Percentiles rank a stretch among this genome's conserved stretches.
Evolutionary conservation across 2,888 invertebrate species (phyloP).

Genomic region (Chrysotoxum bicinctum): DNA sequence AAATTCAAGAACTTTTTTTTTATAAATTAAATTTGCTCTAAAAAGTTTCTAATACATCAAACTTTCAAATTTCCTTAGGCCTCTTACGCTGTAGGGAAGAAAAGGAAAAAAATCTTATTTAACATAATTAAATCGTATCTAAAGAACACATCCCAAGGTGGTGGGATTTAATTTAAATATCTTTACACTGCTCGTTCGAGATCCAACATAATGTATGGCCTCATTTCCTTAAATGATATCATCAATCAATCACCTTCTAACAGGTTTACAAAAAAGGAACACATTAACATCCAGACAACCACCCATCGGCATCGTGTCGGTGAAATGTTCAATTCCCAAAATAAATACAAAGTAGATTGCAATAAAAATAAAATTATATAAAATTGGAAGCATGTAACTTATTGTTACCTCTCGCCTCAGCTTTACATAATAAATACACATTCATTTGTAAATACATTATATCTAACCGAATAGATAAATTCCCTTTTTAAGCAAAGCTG

Average conservation of each 20-base stretch:
- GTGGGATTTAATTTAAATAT: conserved; percentile 12
- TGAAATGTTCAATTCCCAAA: conserved; percentile 2
- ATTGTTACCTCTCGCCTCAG: conserved; percentile 21
- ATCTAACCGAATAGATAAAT: conserved; percentile 57
- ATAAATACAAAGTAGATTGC: conserved; percentile 13
- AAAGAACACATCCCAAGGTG: not conserved
- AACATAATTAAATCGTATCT: not conserved
- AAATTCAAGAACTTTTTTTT: no score
- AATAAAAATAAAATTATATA: conserved; percentile 30
- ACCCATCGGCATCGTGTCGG: not conserved
- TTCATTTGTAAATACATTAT: not conserved
- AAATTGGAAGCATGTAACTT: conserved; percentile 25
- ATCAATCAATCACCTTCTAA: conserved; percentile 32
- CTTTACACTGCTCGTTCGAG: not conserved
- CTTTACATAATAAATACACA: conserved; percentile 23
- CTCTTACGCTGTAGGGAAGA: not conserved
- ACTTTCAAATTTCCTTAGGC: not conserved
- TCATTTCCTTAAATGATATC: conserved; percentile 36
- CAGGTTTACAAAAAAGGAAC: conserved; percentile 2
- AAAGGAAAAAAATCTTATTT: not conserved
- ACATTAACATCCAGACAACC: conserved; percentile 3
- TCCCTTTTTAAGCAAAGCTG: conserved; percentile 51
- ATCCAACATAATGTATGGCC: conserved; percentile 23
- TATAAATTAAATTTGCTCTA: no score
- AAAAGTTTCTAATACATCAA: no score